Conservation (phyloP, 1,140 invertebrate species). For the Aphelinus certus region DNA sequence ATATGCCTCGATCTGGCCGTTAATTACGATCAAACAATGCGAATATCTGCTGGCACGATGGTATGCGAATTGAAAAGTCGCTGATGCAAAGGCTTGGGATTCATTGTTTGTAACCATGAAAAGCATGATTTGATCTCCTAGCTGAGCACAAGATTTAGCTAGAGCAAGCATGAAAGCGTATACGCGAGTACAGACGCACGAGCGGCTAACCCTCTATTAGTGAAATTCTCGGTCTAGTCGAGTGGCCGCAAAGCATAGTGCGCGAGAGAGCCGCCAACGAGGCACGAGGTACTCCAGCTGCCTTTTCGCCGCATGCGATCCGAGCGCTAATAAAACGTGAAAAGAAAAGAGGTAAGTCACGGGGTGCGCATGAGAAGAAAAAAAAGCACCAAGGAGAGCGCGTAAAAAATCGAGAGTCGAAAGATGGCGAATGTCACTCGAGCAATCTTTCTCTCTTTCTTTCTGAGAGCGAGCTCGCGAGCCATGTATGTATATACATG, state of each 20-base stretch:
- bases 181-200: not conserved
- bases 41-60: too few species aligned
- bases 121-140: too few species aligned
- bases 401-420: slow-evolving; percentile 2
- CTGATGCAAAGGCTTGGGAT: too few species aligned
- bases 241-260: slow-evolving; percentile 15
- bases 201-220: slow-evolving; percentile 5
- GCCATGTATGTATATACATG: not conserved
- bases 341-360: slow-evolving; percentile 27
- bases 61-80: too few species aligned
- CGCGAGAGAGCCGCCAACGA: not conserved
- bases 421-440: slow-evolving; percentile 31
- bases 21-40: too few species aligned
- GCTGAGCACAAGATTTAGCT: too few species aligned
- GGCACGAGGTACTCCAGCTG: slow-evolving; percentile 19
- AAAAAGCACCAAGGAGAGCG: not conserved
- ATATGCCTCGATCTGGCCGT: too few species aligned
- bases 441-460: not conserved
- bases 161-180: too few species aligned
- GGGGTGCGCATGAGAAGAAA: not conserved
- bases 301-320: slow-evolving; percentile 5
- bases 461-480: not conserved
- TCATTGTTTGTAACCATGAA: too few species aligned
- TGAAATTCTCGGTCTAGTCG: slow-evolving; percentile 24
- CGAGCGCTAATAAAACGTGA: slow-evolving; percentile 28